A percentile compares a stretch with the other conserved stretches of the same genome.
Evolutionary conservation across 2,888 invertebrate genomes (phyloP).

Genomic region (Linyphia triangularis): DNA sequence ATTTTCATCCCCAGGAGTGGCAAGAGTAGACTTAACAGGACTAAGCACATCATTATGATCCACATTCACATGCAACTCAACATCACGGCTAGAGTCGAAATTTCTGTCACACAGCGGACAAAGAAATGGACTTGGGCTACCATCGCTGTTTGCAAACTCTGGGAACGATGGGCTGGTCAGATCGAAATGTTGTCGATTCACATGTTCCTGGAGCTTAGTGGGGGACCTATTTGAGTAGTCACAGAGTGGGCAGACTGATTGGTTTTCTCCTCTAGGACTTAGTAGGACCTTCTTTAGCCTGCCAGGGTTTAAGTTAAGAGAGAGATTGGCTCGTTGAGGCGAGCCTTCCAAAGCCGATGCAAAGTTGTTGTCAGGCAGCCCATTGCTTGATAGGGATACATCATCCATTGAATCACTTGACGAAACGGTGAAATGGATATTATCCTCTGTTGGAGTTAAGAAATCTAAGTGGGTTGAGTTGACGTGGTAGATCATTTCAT

Average conservation of each 20-base stretch:
- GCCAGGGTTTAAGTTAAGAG: constrained; percentile 82
- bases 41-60: constrained; percentile 90
- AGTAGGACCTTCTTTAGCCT: constrained; percentile 60
- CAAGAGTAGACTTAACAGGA: constrained; percentile 81
- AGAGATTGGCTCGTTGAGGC: constrained; percentile 83
- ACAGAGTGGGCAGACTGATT: constrained; percentile 86
- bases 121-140: constrained; percentile 81
- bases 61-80: constrained; percentile 91
- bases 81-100: constrained; percentile 83
- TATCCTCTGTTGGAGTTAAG: constrained; percentile 68
- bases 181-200: constrained; percentile 91
- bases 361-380: constrained; percentile 64
- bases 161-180: constrained; percentile 85
- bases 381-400: constrained; percentile 64
- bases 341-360: constrained; percentile 79
- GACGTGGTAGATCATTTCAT: constrained; percentile 88
- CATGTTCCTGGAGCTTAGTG: constrained; percentile 88
- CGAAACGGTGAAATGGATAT: constrained; percentile 83
- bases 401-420: constrained; percentile 84
- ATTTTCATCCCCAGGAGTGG: constrained; percentile 78
- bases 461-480: constrained; percentile 89
- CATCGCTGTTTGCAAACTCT: constrained; percentile 73
- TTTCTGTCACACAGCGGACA: constrained; percentile 90
- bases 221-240: constrained; percentile 88
- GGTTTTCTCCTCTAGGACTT: constrained; percentile 71